Evolutionary conservation across 2,888 invertebrate genomes (phyloP).

Genomic region (Drosophila stalkeri): DNA sequence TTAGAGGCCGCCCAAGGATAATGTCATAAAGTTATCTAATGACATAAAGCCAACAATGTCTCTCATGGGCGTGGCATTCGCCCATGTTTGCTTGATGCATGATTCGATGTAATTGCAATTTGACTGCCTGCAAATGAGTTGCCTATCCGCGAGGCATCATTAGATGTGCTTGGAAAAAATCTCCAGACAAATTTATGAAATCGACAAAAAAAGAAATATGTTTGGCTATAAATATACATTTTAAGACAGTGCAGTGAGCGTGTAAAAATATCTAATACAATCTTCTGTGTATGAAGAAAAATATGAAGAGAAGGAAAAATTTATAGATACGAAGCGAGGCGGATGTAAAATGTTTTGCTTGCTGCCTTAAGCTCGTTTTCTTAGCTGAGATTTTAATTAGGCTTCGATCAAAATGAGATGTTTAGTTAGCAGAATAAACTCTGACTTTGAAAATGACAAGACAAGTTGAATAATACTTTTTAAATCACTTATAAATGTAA

Average conservation of each 20-base stretch:
- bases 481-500: no score
- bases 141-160: slow-evolving; percentile 5
- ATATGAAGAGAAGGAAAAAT: no score
- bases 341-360: no score
- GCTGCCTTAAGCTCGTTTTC: no score
- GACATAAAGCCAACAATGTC: slow-evolving; percentile 21
- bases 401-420: not conserved
- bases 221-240: not conserved
- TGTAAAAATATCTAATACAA: not conserved
- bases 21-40: slow-evolving; percentile 61
- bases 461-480: no score
- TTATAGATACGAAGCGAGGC: no score
- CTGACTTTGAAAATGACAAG: no score
- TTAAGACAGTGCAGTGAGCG: not conserved
- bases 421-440: not conserved
- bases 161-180: not conserved
- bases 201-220: not conserved
- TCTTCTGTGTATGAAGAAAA: no score
- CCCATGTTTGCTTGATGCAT: slow-evolving; percentile 12
- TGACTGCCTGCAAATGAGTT: slow-evolving; percentile 34
- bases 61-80: slow-evolving; percentile 1
- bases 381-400: not conserved
- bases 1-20: slow-evolving; percentile 41
- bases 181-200: not conserved
- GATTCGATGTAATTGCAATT: slow-evolving; percentile 43